Percentiles rank a stretch among this genome's conserved stretches.
phyloP scores from a whole-genome alignment of 2,888 invertebrate species.

The Leptinotarsa haldemani region DNA sequence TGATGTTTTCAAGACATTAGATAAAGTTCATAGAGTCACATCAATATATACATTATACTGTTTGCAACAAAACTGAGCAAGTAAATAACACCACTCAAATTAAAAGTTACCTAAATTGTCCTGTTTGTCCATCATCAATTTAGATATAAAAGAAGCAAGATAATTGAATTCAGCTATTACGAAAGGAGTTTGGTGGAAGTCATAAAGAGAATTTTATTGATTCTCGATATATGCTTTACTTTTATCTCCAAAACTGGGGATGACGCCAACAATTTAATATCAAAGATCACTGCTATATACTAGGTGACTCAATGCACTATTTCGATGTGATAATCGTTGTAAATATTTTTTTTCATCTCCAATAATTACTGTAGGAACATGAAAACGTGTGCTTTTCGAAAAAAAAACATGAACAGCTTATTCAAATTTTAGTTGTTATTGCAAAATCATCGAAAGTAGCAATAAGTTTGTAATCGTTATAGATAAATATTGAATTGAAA shows the following conservation, averaged over 20 bases:
- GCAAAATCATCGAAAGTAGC: no score
- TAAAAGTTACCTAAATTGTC: slow-evolving; percentile 53
- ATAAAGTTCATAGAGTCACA: neutral
- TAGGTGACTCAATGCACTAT: neutral
- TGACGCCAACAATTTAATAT: neutral
- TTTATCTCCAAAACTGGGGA: neutral
- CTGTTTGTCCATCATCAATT: slow-evolving; percentile 29
- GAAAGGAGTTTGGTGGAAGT: neutral
- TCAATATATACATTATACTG: neutral
- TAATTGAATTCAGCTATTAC: slow-evolving; percentile 7
- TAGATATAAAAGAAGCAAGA: slow-evolving; percentile 1
- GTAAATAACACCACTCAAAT: neutral
- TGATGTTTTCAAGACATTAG: no score
- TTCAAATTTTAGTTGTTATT: no score
- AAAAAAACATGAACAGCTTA: no score
- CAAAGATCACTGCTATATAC: neutral
- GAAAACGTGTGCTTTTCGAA: no score
- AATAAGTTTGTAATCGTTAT: no score
- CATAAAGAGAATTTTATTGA: slow-evolving; percentile 16
- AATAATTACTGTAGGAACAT: no score
- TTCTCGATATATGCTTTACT: neutral
- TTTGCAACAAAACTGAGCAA: neutral
- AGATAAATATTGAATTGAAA: no score
- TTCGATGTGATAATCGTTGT: no score
- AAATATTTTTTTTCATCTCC: no score